These are phyloP conservation scores for Achlya flavicornis DNA, from an alignment of 2,888 invertebrate genomes.

Conservation along the genomic window DNA sequence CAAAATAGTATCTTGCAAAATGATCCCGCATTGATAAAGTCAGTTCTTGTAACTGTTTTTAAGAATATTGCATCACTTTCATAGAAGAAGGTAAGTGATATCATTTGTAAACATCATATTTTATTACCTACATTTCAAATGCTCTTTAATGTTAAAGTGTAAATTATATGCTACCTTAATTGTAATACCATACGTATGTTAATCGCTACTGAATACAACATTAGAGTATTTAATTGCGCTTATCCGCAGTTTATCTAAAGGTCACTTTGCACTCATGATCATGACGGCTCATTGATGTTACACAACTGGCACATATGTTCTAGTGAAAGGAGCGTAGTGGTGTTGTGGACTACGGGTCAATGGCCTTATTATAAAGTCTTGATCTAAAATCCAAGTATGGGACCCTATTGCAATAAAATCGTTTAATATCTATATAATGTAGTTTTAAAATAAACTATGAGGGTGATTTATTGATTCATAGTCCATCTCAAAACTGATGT, in stretches of 20 bases:
- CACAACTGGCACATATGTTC: conserved; percentile 53
- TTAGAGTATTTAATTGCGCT: conserved; percentile 9
- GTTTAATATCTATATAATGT: conserved; percentile 9
- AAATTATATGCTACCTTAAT: background rate
- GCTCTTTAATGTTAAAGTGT: no score
- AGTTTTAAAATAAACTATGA: background rate
- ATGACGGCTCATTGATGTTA: conserved; percentile 48
- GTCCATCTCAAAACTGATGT: background rate
- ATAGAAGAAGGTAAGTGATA: background rate
- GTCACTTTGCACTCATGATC: conserved; percentile 49
- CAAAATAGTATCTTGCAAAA: background rate
- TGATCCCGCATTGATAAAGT: no score
- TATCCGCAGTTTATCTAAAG: conserved; percentile 46
- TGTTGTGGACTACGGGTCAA: conserved; percentile 45
- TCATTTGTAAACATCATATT: background rate
- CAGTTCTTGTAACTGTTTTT: no score
- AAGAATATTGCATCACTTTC: background rate
- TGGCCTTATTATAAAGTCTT: conserved; percentile 51
- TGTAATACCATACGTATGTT: background rate
- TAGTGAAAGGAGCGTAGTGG: conserved; percentile 59
- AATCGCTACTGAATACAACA: background rate
- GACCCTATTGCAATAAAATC: conserved; percentile 26
- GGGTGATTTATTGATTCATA: background rate
- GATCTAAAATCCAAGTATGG: conserved; percentile 35
- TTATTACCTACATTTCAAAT: background rate